Evolutionary conservation across 2,888 invertebrate genomes (phyloP).

Genomic region (Andrena hattorfiana): DNA sequence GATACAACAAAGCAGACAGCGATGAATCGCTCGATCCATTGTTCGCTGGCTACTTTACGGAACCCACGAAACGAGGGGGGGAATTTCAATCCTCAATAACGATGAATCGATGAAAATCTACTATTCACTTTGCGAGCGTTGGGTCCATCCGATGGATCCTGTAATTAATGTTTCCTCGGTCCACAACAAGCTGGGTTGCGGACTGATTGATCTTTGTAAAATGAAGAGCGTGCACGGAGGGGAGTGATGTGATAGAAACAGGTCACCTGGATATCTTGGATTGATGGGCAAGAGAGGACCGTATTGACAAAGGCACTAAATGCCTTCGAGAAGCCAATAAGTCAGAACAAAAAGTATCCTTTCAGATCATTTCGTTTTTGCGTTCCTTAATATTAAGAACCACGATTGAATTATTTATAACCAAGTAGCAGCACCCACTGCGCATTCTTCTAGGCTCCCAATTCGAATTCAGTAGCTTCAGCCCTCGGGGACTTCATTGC

Average conservation of each 20-base stretch:
- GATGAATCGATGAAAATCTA: slow-evolving; percentile 12
- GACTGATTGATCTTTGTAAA: neutral
- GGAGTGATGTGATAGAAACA: neutral
- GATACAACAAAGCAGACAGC: slow-evolving; percentile 19
- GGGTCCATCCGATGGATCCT: slow-evolving; percentile 1
- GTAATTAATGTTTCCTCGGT: neutral
- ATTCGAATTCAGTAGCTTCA: no score
- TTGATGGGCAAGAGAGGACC: neutral
- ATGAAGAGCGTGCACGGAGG: neutral
- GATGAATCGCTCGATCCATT: slow-evolving; percentile 23
- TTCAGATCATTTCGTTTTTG: neutral
- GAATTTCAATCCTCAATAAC: slow-evolving; percentile 4
- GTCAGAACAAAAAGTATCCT: neutral
- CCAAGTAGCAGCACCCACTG: no score
- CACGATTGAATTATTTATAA: no score
- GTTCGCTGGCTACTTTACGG: neutral
- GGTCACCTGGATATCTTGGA: neutral
- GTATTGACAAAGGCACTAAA: neutral
- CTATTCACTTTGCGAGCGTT: neutral
- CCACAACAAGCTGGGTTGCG: no score
- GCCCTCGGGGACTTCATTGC: no score
- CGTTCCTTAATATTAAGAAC: no score
- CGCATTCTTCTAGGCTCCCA: no score
- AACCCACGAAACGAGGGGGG: neutral
- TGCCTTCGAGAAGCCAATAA: neutral